Conservation (phyloP, 1,140 invertebrate species). For the Pantala flavescens region DNA sequence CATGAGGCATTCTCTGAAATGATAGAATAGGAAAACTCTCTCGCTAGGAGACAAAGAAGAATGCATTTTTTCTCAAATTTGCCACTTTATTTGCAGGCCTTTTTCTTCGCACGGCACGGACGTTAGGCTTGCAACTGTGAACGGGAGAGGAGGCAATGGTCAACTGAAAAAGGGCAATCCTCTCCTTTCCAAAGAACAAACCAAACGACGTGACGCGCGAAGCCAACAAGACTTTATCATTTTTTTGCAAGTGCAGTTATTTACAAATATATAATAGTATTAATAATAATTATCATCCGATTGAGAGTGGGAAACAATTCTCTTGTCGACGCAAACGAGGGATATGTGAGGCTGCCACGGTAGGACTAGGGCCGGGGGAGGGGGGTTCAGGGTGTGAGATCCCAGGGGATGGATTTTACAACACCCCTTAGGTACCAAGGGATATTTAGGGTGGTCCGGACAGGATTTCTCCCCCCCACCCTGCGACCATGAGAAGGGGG, state of each 20-base stretch:
- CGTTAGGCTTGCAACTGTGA: background rate
- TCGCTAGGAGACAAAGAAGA: too few species aligned
- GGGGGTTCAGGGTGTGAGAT: background rate
- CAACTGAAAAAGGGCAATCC: background rate
- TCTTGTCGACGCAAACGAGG: background rate
- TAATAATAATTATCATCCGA: constrained; percentile 9
- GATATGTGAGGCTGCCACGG: background rate
- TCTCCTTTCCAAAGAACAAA: background rate
- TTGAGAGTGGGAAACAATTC: background rate
- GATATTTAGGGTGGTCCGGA: background rate
- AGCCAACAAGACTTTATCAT: constrained; percentile 1
- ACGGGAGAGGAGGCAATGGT: background rate
- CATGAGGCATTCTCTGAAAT: too few species aligned
- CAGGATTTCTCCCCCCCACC: too few species aligned
- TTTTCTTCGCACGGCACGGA: background rate
- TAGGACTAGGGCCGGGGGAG: background rate
- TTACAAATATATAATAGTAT: constrained; percentile 11
- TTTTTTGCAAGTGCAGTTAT: constrained; percentile 10
- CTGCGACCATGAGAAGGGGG: too few species aligned
- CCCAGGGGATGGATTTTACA: background rate
- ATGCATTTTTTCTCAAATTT: background rate
- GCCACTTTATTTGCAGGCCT: background rate
- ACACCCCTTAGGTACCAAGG: background rate
- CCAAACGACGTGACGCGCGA: background rate
- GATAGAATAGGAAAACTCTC: too few species aligned